Conservation (phyloP, 30 jellyfish, hydroid and myxozoan genomes). For the Sanderia malayensis region DNA sequence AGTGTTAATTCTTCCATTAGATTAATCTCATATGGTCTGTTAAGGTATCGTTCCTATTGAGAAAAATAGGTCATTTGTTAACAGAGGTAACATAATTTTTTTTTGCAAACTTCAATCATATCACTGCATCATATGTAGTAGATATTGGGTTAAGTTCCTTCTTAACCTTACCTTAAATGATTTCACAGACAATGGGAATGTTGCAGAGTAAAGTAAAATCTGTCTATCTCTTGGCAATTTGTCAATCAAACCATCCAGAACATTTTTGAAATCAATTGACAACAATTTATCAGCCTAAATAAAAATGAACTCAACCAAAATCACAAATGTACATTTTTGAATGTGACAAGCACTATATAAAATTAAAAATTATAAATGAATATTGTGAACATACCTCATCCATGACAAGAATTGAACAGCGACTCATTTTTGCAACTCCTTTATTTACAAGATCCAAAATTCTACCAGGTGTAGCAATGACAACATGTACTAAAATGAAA, state of each 20-base stretch:
- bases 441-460: constrained; percentile 75
- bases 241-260: constrained; percentile 62
- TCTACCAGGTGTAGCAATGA: constrained; percentile 97
- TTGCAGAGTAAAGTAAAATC: constrained; percentile 81
- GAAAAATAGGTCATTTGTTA: too few species aligned
- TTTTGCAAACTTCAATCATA: too few species aligned
- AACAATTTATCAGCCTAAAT: constrained; percentile 89
- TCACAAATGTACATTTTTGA: too few species aligned
- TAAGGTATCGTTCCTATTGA: constrained; percentile 71
- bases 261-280: constrained; percentile 79
- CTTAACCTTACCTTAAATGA: constrained; percentile 75
- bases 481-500: constrained; percentile 75
- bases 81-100: too few species aligned
- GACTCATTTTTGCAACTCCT: constrained; percentile 75
- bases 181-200: constrained; percentile 92
- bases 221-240: constrained; percentile 82
- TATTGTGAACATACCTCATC: constrained; percentile 94
- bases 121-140: too few species aligned
- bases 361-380: too few species aligned
- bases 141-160: too few species aligned
- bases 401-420: constrained; percentile 86
- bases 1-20: constrained; percentile 89
- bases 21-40: constrained; percentile 88
- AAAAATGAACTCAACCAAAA: not conserved
- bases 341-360: too few species aligned